These are phyloP conservation scores for Trissolcus brochymenae DNA, from an alignment of 2,888 invertebrate genomes.

Conservation along the genomic window DNA sequence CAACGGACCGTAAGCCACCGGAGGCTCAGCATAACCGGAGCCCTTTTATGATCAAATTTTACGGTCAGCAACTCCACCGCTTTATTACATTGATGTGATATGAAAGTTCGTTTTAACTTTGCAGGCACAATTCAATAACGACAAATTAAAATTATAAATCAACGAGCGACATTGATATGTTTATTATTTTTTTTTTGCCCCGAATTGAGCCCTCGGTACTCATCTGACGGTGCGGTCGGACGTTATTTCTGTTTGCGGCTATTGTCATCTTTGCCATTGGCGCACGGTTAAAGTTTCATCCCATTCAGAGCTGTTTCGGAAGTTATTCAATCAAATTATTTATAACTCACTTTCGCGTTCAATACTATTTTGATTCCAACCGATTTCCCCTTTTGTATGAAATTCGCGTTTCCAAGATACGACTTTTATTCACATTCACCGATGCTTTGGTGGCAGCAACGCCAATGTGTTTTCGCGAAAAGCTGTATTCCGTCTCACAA, in stretches of 20 bases:
- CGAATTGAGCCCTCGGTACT: neutral
- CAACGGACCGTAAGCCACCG: neutral
- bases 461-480: slow-evolving; percentile 23
- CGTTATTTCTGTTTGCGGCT: no score
- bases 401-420: slow-evolving; percentile 12
- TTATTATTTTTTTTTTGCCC: no score
- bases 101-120: no score
- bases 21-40: neutral
- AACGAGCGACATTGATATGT: no score
- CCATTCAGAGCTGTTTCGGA: neutral
- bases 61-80: neutral
- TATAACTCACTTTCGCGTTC: slow-evolving; percentile 10
- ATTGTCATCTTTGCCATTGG: neutral
- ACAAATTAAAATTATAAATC: no score
- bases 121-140: no score
- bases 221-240: no score
- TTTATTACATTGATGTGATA: no score
- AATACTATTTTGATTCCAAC: slow-evolving; percentile 18
- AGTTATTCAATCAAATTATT: slow-evolving; percentile 32
- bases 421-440: slow-evolving; percentile 19
- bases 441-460: slow-evolving; percentile 2
- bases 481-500: slow-evolving; percentile 19
- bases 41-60: slow-evolving; percentile 1
- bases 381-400: slow-evolving; percentile 10
- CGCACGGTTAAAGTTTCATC: neutral